These are phyloP conservation scores for Antheraea pernyi DNA, from an alignment of 1,140 invertebrate genomes.

Conservation along the genomic window DNA sequence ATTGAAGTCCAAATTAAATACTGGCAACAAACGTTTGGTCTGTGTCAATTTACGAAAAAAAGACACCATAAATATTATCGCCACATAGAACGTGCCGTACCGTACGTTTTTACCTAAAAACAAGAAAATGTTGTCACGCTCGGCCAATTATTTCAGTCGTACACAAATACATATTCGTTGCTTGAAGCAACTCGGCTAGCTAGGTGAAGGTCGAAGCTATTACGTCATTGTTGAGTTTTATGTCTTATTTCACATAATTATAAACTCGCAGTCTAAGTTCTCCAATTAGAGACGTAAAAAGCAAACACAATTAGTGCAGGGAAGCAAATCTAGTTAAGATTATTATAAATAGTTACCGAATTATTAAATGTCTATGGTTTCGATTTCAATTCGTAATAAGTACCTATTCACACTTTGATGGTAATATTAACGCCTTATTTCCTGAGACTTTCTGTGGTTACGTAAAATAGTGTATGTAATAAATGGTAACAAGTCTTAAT, in stretches of 20 bases:
- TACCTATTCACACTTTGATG: too few species aligned
- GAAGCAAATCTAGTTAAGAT: neutral
- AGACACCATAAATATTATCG: neutral
- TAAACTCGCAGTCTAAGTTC: neutral
- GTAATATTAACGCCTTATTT: too few species aligned
- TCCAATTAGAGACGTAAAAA: conserved; percentile 8
- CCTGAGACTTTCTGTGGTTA: too few species aligned
- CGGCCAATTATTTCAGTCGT: conserved; percentile 43
- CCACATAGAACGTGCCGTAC: neutral
- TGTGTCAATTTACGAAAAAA: too few species aligned
- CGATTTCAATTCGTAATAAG: too few species aligned
- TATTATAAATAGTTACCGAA: neutral
- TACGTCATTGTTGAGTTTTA: conserved; percentile 40
- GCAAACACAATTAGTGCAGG: conserved; percentile 9
- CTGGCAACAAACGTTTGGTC: too few species aligned
- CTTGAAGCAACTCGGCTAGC: conserved; percentile 1
- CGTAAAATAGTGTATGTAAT: too few species aligned
- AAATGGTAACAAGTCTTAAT: too few species aligned
- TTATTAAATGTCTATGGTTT: neutral
- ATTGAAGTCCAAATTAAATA: too few species aligned
- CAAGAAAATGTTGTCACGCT: conserved; percentile 17
- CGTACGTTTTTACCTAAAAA: neutral
- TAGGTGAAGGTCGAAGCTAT: conserved; percentile 39
- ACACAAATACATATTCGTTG: neutral
- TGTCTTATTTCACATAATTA: conserved; percentile 23